Evolutionary conservation across 1,140 invertebrate genomes (phyloP), one percentile per base, ranked within the genome.

Genomic region (Triops cancriformis): DNA sequence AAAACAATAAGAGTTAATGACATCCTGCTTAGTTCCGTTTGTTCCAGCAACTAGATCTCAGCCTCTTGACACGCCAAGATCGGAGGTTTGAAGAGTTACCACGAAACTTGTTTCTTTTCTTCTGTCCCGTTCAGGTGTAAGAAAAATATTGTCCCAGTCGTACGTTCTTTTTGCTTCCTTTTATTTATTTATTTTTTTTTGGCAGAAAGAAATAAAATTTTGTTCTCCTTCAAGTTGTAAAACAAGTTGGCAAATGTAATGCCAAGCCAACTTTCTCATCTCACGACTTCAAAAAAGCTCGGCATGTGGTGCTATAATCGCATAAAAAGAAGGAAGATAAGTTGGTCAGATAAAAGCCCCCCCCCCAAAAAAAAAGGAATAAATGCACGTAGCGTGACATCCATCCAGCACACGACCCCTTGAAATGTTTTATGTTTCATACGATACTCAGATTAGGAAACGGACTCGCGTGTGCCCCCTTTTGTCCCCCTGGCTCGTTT

Each of bases 1-100:
- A 64, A 64, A 64, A 64, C 51, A 64, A 64, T 64, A 64, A 64
- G 51, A 64, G 51, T n/a, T 64, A 64, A 64, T 23, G 51, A 64
- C 51, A 64, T 64, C 51, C n/a, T 64, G 51, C 51, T 23, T 64
- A n/a, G 51, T 23, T 64, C 14, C 51, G 14, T 64, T 18, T n/a
- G 51, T 64, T 64, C 14, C 51, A 64, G 51, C 51, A 64, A 23
- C 18, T 18, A 23, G 18, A 64, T 18, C 51, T 18, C 51, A 64
- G 51, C 51, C 51, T 64, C 51, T 64, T 64, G 51, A 64, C 51
- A 64, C 51, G 51, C 51, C 14, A 64, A 18, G 51, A n/a, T 37
- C 2, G 31, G 31, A 37, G 2, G 31, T 37, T 37, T 37, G 31
- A 37, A 37, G 31, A 37, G 31, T 37, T 37, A 37, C 31, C 7